Conservation (phyloP, 2,113 vertebrate genomes). For the Poicephalus meyeri region DNA sequence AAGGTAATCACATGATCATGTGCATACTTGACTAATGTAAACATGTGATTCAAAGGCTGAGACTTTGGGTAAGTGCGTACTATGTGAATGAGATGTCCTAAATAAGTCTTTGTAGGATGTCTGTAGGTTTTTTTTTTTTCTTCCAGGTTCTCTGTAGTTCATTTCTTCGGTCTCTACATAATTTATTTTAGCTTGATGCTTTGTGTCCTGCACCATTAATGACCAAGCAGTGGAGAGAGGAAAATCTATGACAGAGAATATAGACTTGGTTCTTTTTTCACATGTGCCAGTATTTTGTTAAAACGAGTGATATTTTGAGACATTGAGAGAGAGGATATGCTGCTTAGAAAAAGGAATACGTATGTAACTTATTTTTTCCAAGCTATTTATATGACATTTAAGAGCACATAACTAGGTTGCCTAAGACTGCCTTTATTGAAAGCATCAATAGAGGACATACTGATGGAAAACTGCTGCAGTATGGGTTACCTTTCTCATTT, state of each 20-base stretch:
- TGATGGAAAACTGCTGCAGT: neutral
- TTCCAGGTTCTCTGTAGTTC: neutral
- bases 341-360: neutral
- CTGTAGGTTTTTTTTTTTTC: neutral
- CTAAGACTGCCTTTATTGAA: neutral
- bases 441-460: neutral
- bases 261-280: neutral
- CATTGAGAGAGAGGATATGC: neutral
- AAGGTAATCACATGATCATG: neutral
- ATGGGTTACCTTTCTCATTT: neutral
- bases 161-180: neutral
- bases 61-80: neutral
- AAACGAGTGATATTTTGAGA: neutral
- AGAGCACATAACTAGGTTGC: neutral
- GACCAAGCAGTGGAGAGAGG: neutral
- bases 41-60: neutral
- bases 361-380: neutral
- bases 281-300: neutral
- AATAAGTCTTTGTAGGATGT: neutral
- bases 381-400: neutral
- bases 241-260: neutral
- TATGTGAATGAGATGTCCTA: neutral
- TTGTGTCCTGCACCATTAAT: neutral
- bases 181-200: neutral
- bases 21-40: neutral